Evolutionary conservation across 2,113 vertebrate species (phyloP).

Genomic region (Pelusios castaneus): DNA sequence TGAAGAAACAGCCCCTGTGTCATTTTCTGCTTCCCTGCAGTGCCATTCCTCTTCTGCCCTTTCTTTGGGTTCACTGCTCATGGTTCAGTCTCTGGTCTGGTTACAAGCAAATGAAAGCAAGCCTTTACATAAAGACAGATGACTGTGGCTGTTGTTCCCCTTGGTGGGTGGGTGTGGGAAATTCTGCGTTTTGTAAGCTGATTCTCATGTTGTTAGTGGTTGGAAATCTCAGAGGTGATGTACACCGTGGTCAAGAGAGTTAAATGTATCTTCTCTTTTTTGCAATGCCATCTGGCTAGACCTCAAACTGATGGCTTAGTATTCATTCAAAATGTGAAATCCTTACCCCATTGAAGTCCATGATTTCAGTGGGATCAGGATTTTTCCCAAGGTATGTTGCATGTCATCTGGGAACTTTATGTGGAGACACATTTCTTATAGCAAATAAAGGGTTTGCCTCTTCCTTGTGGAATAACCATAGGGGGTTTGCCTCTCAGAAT

Average conservation of each 20-base stretch:
- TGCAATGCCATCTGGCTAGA: not conserved
- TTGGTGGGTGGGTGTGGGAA: not conserved
- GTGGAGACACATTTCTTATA: not conserved
- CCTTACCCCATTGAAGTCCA: not conserved
- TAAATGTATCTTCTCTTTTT: not conserved
- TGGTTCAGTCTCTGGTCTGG: not conserved
- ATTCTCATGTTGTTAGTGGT: not conserved
- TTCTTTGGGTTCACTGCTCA: not conserved
- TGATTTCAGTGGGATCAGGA: not conserved
- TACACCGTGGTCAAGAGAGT: fast-evolving
- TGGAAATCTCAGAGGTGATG: not conserved
- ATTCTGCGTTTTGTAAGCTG: not conserved
- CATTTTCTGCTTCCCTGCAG: not conserved
- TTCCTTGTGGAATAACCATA: not conserved
- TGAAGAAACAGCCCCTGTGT: not conserved
- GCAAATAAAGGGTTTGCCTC: not conserved
- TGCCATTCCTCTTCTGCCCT: not conserved
- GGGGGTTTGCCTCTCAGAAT: not conserved
- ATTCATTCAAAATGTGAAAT: not conserved
- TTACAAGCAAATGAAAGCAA: not conserved
- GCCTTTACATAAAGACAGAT: not conserved
- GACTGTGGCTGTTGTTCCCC: not conserved
- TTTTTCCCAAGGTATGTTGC: not conserved
- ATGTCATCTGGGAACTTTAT: not conserved
- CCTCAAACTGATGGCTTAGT: not conserved